These are phyloP conservation scores for Myrmophylax atrothorax DNA, from an alignment of 2,113 vertebrate genomes.

Conservation along the genomic window DNA sequence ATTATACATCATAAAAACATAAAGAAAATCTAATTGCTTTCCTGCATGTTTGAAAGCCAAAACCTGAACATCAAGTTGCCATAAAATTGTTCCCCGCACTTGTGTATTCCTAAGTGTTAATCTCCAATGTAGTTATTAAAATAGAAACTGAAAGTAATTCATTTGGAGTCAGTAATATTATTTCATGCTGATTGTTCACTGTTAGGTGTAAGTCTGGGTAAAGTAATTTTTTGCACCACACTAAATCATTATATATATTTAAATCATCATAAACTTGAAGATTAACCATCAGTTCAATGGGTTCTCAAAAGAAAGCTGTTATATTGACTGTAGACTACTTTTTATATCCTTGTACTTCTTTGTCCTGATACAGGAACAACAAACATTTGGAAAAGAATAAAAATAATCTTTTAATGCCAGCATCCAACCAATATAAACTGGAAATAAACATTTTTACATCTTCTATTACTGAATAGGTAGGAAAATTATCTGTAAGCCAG, in stretches of 20 bases:
- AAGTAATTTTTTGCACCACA: neutral
- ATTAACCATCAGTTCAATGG: neutral
- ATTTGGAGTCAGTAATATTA: neutral
- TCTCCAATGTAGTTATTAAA: neutral
- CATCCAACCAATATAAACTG: neutral
- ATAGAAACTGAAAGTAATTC: conserved; percentile 24
- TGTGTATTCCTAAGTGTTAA: neutral
- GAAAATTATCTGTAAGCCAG: neutral
- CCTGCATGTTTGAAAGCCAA: conserved; percentile 17
- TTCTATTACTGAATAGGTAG: neutral
- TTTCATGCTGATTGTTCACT: neutral
- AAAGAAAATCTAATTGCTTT: conserved; percentile 46
- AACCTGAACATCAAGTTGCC: conserved; percentile 49
- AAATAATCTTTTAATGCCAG: neutral
- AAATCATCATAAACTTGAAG: neutral
- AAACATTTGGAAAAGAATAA: neutral
- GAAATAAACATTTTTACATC: neutral
- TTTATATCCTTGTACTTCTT: neutral
- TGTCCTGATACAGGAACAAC: neutral
- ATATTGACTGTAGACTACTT: neutral
- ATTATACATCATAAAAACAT: conserved; percentile 63
- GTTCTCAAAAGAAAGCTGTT: neutral
- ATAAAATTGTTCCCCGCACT: neutral
- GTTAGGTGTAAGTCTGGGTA: neutral
- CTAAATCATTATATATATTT: neutral